Conservation (phyloP, 2,888 invertebrate species). For the Mythimna pallens region DNA sequence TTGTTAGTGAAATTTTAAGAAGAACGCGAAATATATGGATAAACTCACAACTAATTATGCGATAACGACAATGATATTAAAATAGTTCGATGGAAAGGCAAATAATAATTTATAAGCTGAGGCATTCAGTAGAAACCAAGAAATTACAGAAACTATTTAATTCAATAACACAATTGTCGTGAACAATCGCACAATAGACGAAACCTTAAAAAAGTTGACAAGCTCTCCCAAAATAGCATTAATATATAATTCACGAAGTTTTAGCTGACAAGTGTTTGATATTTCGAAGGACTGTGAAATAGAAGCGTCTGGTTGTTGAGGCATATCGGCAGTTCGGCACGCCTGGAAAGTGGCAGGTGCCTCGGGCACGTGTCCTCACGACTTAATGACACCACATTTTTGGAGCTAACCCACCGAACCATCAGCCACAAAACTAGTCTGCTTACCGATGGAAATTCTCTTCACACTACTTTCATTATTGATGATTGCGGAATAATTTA, state of each 20-base stretch:
- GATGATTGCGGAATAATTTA: constrained; percentile 64
- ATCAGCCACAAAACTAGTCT: constrained; percentile 67
- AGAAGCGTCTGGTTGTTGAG: constrained; percentile 66
- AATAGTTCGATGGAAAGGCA: not conserved
- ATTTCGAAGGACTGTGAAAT: constrained; percentile 65
- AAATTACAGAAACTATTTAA: not conserved
- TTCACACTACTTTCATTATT: constrained; percentile 63
- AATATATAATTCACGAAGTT: constrained; percentile 36
- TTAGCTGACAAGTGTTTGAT: constrained; percentile 23
- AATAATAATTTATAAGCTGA: not conserved
- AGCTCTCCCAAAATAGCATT: constrained; percentile 27
- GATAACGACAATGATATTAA: not conserved
- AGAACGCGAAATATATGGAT: not conserved
- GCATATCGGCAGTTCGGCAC: constrained; percentile 80
- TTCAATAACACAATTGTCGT: not conserved
- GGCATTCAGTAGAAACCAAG: not conserved
- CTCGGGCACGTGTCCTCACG: constrained; percentile 79
- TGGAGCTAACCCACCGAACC: constrained; percentile 66
- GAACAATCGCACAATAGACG: not conserved
- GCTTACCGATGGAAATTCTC: constrained; percentile 64
- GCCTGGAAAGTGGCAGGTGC: constrained; percentile 78
- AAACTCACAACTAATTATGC: not conserved
- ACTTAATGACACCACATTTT: constrained; percentile 76
- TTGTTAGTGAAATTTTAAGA: not conserved
- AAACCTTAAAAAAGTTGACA: not conserved